phyloP scores from a whole-genome alignment of 2,888 invertebrate species.

The Strigamia transsilvanica region DNA sequence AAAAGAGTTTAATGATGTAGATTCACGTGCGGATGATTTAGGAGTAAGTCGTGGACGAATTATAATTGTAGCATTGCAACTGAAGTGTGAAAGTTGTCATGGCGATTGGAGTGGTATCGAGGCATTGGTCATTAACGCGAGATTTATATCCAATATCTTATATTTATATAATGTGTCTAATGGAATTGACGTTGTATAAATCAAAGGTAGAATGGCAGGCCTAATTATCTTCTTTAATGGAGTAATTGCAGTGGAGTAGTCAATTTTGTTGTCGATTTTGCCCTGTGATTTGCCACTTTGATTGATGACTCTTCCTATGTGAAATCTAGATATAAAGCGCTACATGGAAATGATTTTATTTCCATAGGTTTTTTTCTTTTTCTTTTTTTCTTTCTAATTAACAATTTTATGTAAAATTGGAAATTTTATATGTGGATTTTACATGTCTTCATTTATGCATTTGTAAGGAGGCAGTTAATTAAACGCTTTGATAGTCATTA shows the following conservation, averaged over 20 bases:
- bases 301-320: slow-evolving; percentile 12
- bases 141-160: slow-evolving; percentile 40
- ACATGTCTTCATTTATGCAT: slow-evolving; percentile 11
- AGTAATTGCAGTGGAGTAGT: slow-evolving; percentile 28
- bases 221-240: slow-evolving; percentile 44
- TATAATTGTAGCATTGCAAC: slow-evolving; percentile 23
- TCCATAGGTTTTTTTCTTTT: background rate
- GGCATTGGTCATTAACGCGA: slow-evolving; percentile 4
- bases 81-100: slow-evolving; percentile 33
- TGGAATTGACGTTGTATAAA: slow-evolving; percentile 32
- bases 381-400: background rate
- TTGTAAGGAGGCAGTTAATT: slow-evolving; percentile 35
- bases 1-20: slow-evolving; percentile 22
- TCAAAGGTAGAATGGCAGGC: slow-evolving; percentile 32
- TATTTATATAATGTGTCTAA: slow-evolving; percentile 24
- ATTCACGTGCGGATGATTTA: slow-evolving; percentile 13
- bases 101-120: background rate
- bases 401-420: background rate
- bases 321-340: background rate
- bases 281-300: slow-evolving; percentile 27
- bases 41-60: background rate
- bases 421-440: background rate
- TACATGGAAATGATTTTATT: slow-evolving; percentile 24
- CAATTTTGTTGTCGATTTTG: slow-evolving; percentile 39
- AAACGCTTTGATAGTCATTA: slow-evolving; percentile 30